phyloP scores from a whole-genome alignment of 1,140 invertebrate genomes.

The Lordiphosa clarofinis region DNA sequence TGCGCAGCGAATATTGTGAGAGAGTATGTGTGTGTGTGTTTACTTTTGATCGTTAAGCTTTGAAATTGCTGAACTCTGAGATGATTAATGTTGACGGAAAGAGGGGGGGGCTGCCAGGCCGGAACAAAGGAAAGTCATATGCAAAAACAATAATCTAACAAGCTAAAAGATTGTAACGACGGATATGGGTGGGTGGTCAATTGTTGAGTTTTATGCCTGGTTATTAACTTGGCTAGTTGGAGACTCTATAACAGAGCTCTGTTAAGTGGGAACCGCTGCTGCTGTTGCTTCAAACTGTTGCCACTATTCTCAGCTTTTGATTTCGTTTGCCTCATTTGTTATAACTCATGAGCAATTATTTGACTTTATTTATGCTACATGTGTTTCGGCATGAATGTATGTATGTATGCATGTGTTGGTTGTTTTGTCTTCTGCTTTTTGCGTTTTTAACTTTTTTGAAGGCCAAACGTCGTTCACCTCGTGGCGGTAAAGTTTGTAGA shows the following conservation, averaged over 20 bases:
- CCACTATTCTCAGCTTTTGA: conserved; percentile 5
- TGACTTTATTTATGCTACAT: conserved; percentile 24
- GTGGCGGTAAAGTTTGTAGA: conserved; percentile 27
- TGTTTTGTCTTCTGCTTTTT: conserved; percentile 48
- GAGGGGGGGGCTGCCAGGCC: conserved; percentile 13
- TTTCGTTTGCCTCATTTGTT: conserved; percentile 11
- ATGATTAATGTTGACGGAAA: conserved; percentile 40
- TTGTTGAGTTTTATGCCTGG: conserved; percentile 15
- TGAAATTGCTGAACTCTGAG: conserved; percentile 35
- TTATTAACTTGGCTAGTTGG: conserved; percentile 65
- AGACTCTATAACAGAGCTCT: conserved; percentile 19
- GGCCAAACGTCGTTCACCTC: conserved; percentile 60
- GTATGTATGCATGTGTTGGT: conserved; percentile 16
- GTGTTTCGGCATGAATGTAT: conserved; percentile 22
- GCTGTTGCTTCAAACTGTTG: conserved; percentile 25
- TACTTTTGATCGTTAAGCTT: conserved; percentile 61
- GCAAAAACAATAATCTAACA: not conserved
- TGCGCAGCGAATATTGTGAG: conserved; percentile 19
- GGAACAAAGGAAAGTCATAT: conserved; percentile 41
- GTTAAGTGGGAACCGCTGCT: conserved; percentile 15
- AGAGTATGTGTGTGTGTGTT: conserved; percentile 25
- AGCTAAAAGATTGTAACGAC: too few relatives aligned
- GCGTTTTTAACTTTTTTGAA: conserved; percentile 61
- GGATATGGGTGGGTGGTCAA: too few relatives aligned
- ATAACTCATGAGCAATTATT: conserved; percentile 31